Evolutionary conservation across 2,113 vertebrate species (phyloP), one percentile per base, ranked within the genome.

Genomic region (Poeciliopsis retropinna): DNA sequence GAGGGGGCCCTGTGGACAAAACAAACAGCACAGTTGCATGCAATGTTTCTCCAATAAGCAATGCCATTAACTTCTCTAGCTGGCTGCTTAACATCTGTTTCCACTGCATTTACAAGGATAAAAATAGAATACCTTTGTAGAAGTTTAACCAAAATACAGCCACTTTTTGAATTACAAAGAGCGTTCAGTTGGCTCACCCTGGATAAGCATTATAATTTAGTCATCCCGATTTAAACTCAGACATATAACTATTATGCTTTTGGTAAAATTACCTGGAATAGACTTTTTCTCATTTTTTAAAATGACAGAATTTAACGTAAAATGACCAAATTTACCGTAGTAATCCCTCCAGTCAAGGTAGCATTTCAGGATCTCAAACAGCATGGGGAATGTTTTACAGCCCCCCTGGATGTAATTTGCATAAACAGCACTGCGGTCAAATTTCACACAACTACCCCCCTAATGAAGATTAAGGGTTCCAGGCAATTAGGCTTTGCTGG

Each of bases 1-100:
- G 80, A 99, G 95, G 30, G 98, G 98, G 70, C 98, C 98, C 98
- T 99, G 93, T 80, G 0, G 3, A 70, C 17, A 67, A 44, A 28
- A 62, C 13, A 70, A 69, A 76, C 61, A 76, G 51, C 25, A 57
- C 8, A 57, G 51, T 57, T 57, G 25, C 22, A 57, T 6, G 51
- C 22, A 1, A 25, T 10, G 51, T 57, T 25, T 57, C 22, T 57
- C 51, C 51, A 57, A 10, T 57, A 57, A 57, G 25, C 51, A 57
- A 57, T 9, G 3, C 22, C 51, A 57, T 57, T 57, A 57, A 25
- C 51, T 54, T 7, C 25, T n/a, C 22, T 57, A 25, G 51, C n/a
- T 10, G 17, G 51, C 51, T 57, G 51, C 51, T 47, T 19, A 47
- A 47, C 44, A 15, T 25, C 19, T n/a, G 7, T 25, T 25, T 57